Base-by-base conservation (phyloP, 1,140 invertebrate species). In the Saccostrea cuccullata region DNA sequence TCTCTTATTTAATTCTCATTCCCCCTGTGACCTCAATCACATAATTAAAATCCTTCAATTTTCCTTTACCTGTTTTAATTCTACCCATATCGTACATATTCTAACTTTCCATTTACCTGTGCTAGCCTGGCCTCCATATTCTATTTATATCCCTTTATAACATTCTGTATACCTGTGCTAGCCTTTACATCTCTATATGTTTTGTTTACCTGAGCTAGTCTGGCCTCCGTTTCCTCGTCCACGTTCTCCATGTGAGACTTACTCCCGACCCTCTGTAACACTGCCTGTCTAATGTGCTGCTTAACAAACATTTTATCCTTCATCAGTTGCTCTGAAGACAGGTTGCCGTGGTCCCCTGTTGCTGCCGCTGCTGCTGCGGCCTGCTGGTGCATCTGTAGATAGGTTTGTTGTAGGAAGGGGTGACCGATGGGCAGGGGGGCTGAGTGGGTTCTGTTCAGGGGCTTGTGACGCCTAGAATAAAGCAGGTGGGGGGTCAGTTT, bases 391-490 rank as follows among this genome's bases (percentile, higher is more conserved):
- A 95, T 95, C 88, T 47, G 47, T 9, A 97, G 96, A 91, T 96
- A 96, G 56, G 92, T 96, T 94, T 97, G 97, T 94, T 97, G 97
- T 67, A 99, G 96, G 96, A 98, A 92, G 40, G 98, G 98, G 95
- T 99, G 98, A 4, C 98, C 98, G n/a, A 99, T 95, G 40, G 98
- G 98, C 90, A 99, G 95, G 0, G 98, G 98, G 6, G 98, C 98
- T 15, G 94, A 95, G 88, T 94, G 94, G 17, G 94, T 95, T 36
- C 94, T 92, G 40, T 93, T 92, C 86, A 95, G 90, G 64, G 94
- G 94, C 86, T 93, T 91, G 91, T 94, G 94, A 17, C 82, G 82
- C 40, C 40, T 55, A 17, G 15, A 84, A 23, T 3, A 20, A 5
- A 82, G 15, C 26, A 36, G 8, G 15, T 1, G 20, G 2, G 15